Evolutionary conservation across 2,888 invertebrate genomes (phyloP).

Genomic region (Pyrochroa serraticornis): DNA sequence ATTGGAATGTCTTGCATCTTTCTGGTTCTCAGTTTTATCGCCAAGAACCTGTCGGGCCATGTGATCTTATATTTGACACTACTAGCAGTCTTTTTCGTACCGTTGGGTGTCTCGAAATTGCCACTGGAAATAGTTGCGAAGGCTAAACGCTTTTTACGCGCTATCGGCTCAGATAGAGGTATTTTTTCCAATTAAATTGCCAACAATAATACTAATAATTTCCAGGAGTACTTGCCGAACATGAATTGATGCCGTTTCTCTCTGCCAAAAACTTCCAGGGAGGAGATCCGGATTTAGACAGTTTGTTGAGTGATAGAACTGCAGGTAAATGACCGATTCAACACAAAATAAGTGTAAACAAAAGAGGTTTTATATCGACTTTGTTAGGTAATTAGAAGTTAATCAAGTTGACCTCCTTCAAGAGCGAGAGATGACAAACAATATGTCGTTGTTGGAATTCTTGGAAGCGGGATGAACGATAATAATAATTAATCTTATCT

Average conservation of each 20-base stretch:
- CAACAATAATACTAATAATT: conserved; percentile 10
- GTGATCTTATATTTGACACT: conserved; percentile 46
- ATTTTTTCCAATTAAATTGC: conserved; percentile 1
- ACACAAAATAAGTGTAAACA: too few species aligned
- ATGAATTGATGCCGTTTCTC: conserved; percentile 55
- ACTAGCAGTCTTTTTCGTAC: conserved; percentile 45
- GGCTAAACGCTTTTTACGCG: conserved; percentile 37
- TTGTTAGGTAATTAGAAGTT: too few species aligned
- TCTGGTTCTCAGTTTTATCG: conserved; percentile 49
- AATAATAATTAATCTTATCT: too few species aligned
- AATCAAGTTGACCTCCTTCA: too few species aligned
- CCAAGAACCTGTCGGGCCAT: conserved; percentile 52
- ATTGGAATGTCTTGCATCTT: conserved; percentile 50
- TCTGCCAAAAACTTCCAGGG: conserved; percentile 45
- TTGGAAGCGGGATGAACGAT: too few species aligned
- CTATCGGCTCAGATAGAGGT: conserved; percentile 43
- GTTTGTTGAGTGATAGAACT: conserved; percentile 52
- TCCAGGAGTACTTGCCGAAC: conserved; percentile 51
- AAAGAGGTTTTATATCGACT: neutral
- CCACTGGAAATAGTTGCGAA: conserved; percentile 41
- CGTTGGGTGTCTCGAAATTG: conserved; percentile 41
- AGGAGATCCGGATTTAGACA: conserved; percentile 49
- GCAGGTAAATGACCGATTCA: conserved; percentile 44
- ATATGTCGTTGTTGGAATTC: too few species aligned
- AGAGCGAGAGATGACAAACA: too few species aligned